Percentiles rank a stretch among this genome's conserved stretches.
Evolutionary conservation across 2,113 vertebrate species (phyloP).

Genomic region (Peromyscus californicus): DNA sequence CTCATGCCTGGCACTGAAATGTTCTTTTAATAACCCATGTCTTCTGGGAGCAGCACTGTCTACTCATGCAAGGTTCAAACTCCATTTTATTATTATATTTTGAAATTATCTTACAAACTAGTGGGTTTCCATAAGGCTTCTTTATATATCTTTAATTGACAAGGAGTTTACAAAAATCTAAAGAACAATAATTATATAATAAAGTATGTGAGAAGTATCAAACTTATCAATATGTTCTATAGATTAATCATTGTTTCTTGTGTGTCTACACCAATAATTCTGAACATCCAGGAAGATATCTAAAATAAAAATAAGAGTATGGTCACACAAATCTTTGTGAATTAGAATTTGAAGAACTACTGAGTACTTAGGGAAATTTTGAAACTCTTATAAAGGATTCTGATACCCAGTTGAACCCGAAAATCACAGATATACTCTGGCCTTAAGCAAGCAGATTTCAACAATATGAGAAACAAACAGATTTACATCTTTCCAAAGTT

Average conservation of each 20-base stretch:
- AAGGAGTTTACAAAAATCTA: constrained; percentile 59
- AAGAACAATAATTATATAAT: constrained; percentile 28
- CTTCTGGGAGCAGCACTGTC: neutral
- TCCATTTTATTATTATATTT: neutral
- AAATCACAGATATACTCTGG: neutral
- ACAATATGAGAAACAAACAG: neutral
- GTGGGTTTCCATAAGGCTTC: neutral
- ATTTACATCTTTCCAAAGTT: constrained; percentile 43
- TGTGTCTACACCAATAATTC: constrained; percentile 23
- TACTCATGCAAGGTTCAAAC: neutral
- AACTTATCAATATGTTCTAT: neutral
- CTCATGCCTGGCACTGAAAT: neutral
- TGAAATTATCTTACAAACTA: neutral
- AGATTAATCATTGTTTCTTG: constrained; percentile 40
- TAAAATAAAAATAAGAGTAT: neutral
- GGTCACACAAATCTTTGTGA: neutral
- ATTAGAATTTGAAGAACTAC: constrained; percentile 45
- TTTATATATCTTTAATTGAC: neutral
- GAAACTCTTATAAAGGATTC: constrained; percentile 4
- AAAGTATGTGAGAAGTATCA: constrained; percentile 35
- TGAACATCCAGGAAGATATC: neutral
- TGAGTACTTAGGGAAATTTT: neutral
- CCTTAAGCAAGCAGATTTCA: constrained; percentile 24
- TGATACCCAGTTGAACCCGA: neutral
- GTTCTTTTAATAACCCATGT: neutral